phyloP scores from a whole-genome alignment of 2,888 invertebrate species.

The Parasteatoda lunata region DNA sequence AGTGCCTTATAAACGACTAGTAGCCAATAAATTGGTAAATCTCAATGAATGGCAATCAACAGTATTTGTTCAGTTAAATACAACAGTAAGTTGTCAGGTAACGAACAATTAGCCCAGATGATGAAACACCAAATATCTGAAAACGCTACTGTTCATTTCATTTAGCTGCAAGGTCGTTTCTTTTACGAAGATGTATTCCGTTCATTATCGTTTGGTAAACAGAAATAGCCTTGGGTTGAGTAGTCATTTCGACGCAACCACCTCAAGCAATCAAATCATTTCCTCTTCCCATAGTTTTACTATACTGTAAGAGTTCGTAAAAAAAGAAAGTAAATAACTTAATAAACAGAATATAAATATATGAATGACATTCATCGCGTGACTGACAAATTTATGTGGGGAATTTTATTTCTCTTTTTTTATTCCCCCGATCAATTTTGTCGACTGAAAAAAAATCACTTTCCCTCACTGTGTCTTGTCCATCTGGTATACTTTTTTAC shows the following conservation, averaged over 20 bases:
- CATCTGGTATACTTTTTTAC: not conserved
- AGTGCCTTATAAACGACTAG: too few species aligned
- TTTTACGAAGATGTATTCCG: not conserved
- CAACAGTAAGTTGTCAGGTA: not conserved
- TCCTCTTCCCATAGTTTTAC: constrained; percentile 8
- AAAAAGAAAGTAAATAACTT: constrained; percentile 3
- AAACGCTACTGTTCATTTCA: not conserved
- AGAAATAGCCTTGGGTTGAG: constrained; percentile 26
- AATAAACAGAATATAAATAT: constrained; percentile 21
- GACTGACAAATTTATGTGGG: constrained; percentile 39
- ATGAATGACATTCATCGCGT: constrained; percentile 41
- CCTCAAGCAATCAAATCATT: constrained; percentile 7
- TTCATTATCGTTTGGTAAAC: constrained; percentile 13
- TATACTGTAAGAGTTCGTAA: not conserved
- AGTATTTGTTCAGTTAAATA: too few species aligned
- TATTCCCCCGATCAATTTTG: not conserved
- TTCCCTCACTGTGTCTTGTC: constrained; percentile 8
- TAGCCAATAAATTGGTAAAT: too few species aligned
- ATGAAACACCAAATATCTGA: not conserved
- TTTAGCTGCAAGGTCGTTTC: not conserved
- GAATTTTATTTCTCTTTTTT: not conserved
- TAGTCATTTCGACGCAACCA: constrained; percentile 4
- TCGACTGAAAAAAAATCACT: not conserved
- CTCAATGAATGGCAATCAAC: too few species aligned
- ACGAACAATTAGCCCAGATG: not conserved